A percentile compares a stretch with the other conserved stretches of the same genome.
Evolutionary conservation across 2,888 invertebrate genomes (phyloP).

Genomic region (Abrostola tripartita): DNA sequence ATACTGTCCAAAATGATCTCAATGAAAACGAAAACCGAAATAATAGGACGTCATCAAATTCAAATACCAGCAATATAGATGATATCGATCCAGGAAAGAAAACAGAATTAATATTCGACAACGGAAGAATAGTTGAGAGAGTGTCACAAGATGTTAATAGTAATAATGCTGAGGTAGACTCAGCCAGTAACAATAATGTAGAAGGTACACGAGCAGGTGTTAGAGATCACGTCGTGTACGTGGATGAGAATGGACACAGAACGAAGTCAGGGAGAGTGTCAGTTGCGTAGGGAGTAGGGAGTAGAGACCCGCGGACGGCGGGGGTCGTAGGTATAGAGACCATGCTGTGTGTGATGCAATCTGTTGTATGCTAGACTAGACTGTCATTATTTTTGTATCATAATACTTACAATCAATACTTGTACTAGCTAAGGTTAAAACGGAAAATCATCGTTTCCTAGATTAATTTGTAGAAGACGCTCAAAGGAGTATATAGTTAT

Average conservation of each 20-base stretch:
- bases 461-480: background rate
- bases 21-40: slow-evolving; percentile 29
- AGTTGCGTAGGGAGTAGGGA: too few species aligned
- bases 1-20: slow-evolving; percentile 39
- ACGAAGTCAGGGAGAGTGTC: background rate
- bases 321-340: too few species aligned
- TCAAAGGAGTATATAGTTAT: background rate
- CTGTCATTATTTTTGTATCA: slow-evolving; percentile 2
- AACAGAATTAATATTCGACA: slow-evolving; percentile 45
- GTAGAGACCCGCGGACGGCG: background rate
- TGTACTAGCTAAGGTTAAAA: background rate
- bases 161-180: slow-evolving; percentile 20
- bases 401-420: background rate
- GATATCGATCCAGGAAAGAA: slow-evolving; percentile 3
- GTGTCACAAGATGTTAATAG: slow-evolving; percentile 24
- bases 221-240: slow-evolving; percentile 31
- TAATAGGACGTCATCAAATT: background rate
- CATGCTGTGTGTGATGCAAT: background rate
- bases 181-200: slow-evolving; percentile 9
- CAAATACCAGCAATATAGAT: slow-evolving; percentile 6
- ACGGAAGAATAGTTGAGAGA: slow-evolving; percentile 56
- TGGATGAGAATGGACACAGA: slow-evolving; percentile 24
- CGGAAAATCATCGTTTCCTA: background rate
- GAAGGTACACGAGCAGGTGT: background rate
- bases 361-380: background rate